These are phyloP conservation scores for Gobionotothen gibberifrons DNA, from an alignment of 2,797 vertebrate species.

Conservation along the genomic window DNA sequence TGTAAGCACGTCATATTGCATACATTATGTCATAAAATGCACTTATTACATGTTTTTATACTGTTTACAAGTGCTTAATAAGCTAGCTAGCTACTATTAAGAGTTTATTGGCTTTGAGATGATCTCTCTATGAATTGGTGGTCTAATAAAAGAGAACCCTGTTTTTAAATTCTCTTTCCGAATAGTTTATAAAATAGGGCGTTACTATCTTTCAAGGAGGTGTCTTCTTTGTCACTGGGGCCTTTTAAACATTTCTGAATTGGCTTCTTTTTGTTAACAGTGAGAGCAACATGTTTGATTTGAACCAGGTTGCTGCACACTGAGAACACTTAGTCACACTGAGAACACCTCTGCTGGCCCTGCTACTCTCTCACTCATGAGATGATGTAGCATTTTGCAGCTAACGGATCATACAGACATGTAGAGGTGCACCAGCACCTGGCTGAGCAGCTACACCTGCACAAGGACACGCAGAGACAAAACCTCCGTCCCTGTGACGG, in stretches of 20 bases:
- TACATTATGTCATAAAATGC: neutral
- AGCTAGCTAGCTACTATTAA: neutral
- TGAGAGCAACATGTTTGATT: conserved; percentile 22
- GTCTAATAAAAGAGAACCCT: conserved; percentile 8
- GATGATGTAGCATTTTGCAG: conserved; percentile 51
- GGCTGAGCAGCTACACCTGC: conserved; percentile 49
- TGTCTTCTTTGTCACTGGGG: neutral
- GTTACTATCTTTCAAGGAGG: neutral
- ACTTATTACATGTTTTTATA: neutral
- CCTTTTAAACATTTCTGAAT: neutral
- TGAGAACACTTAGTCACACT: conserved; percentile 6
- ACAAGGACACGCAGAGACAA: conserved; percentile 61
- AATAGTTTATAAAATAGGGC: neutral
- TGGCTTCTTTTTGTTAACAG: conserved; percentile 23
- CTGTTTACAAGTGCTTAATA: neutral
- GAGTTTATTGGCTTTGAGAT: conserved; percentile 14
- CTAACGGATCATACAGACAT: conserved; percentile 45
- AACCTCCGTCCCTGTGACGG: conserved; percentile 52
- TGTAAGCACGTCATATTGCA: neutral
- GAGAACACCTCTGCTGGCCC: conserved; percentile 20
- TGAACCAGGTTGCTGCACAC: conserved; percentile 29
- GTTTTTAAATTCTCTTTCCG: neutral
- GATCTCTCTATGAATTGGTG: conserved; percentile 13
- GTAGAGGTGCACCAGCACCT: conserved; percentile 37
- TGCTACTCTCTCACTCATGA: conserved; percentile 31